Base-by-base conservation (phyloP, 2,113 vertebrate species). In the Chrysemys picta region DNA sequence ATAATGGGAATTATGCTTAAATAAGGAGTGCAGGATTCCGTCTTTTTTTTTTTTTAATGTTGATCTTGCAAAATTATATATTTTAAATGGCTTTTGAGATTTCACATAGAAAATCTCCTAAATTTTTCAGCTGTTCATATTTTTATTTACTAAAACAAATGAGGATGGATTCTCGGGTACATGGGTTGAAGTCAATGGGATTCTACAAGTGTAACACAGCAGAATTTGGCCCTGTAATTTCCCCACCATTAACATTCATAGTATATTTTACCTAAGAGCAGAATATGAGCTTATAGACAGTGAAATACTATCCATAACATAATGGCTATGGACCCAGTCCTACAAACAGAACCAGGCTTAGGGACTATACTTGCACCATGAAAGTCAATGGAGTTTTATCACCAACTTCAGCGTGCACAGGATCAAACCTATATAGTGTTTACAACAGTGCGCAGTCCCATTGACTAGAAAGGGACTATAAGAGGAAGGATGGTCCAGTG, bases 231-330 rank as follows among this genome's bases (percentile, higher is more conserved):
- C 89, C 88, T 89, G 95, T 90, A 86, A 86, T 89, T 90, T 85
- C 1, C 76, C 93, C 88, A 90, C 69, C 89, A 90, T 9, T 54
- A 90, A 6, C 94, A 87, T 75, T 88, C 93, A 72, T 2, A 86
- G 91, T 50, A 78, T 78, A 78, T 86, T 83, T 93, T 92, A 96
- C 78, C 87, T 92, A 94, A 95, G 50, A 94, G 83, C 69, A 83
- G 88, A 96, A 93, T 91, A 96, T 95, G 85, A 65, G 31, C 16
- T 65, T 35, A 35, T 35, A 19, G 17, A 65, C 31, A 65, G 31
- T 35, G 31, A 62, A 35, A 65, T 65, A n/a, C 31, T 16, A 65
- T 65, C 62, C 13, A n/a, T 4, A 62, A 35, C 7, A 19, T 9
- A n/a, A 35, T n/a, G 62, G 62, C 62, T n/a, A n/a, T 65, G 62